Evolutionary conservation across 1,140 invertebrate species (phyloP).

Genomic region (Panagrolaimus sp.): DNA sequence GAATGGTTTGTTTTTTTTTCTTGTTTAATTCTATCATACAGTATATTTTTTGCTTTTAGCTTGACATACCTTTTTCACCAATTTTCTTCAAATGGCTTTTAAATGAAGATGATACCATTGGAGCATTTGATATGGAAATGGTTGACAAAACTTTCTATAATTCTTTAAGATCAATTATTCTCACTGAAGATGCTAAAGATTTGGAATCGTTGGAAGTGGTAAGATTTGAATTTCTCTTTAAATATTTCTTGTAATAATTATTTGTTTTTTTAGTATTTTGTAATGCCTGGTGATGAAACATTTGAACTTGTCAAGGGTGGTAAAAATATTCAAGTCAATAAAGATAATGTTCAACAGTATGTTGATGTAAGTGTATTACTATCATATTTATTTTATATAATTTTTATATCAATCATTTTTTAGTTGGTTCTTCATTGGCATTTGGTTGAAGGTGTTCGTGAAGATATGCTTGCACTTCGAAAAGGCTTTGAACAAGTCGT

Average conservation of each 20-base stretch:
- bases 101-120: conserved; percentile 76
- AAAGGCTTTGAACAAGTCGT: conserved; percentile 97
- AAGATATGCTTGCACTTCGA: conserved; percentile 91
- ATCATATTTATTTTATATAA: conserved; percentile 15
- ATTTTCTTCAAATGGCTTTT: conserved; percentile 94
- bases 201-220: conserved; percentile 63
- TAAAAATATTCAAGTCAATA: conserved; percentile 77
- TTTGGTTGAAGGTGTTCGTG: conserved; percentile 80
- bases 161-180: conserved; percentile 73
- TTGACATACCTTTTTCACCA: conserved; percentile 88
- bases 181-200: conserved; percentile 30
- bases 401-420: conserved; percentile 46
- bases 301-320: conserved; percentile 89
- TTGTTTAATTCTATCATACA: no score
- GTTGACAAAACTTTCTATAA: conserved; percentile 80
- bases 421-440: conserved; percentile 79
- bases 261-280: conserved; percentile 65
- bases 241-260: no score
- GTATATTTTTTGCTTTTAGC: conserved; percentile 26
- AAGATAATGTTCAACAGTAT: conserved; percentile 91
- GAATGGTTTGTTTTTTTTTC: conserved; percentile 67
- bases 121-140: conserved; percentile 74
- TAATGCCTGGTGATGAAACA: conserved; percentile 82
- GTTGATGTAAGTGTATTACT: conserved; percentile 67
- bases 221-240: no score